Conservation (phyloP, 23 tunicate genomes). For the Botrylloides violaceus region DNA sequence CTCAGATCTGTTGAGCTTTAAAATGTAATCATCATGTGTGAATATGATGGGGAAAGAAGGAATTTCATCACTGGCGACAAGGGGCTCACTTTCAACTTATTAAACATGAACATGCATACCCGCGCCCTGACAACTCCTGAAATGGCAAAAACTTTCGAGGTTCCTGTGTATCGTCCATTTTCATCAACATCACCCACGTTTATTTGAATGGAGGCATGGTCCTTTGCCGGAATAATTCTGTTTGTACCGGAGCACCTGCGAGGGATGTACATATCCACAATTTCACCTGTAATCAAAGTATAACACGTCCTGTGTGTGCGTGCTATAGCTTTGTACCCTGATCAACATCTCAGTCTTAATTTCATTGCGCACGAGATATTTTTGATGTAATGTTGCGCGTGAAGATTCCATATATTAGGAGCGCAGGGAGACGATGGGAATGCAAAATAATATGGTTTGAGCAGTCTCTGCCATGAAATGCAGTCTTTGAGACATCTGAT, state of each 20-base stretch:
- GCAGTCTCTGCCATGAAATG: no score
- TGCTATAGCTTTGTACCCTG: no score
- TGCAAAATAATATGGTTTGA: no score
- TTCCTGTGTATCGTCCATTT: slow-evolving; percentile 58
- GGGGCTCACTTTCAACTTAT: neutral
- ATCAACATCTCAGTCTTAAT: no score
- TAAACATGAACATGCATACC: slow-evolving; percentile 31
- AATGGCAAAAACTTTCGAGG: slow-evolving; percentile 63
- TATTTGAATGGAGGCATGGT: slow-evolving; percentile 79
- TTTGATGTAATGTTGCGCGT: no score
- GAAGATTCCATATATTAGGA: no score
- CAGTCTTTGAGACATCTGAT: no score
- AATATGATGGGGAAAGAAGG: slow-evolving; percentile 27
- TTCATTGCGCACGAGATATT: no score
- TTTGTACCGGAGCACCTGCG: slow-evolving; percentile 78
- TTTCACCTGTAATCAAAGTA: slow-evolving; percentile 60
- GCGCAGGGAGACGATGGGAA: no score
- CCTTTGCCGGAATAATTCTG: slow-evolving; percentile 82
- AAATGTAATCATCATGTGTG: neutral
- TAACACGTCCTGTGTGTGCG: no score
- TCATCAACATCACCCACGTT: slow-evolving; percentile 82
- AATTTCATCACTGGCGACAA: slow-evolving; percentile 13
- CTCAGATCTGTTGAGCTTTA: slow-evolving; percentile 26
- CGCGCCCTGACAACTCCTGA: slow-evolving; percentile 65
- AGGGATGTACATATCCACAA: slow-evolving; percentile 95